Base-by-base conservation (phyloP, 2,797 vertebrate species). In the Schizothorax lantsangensis region DNA sequence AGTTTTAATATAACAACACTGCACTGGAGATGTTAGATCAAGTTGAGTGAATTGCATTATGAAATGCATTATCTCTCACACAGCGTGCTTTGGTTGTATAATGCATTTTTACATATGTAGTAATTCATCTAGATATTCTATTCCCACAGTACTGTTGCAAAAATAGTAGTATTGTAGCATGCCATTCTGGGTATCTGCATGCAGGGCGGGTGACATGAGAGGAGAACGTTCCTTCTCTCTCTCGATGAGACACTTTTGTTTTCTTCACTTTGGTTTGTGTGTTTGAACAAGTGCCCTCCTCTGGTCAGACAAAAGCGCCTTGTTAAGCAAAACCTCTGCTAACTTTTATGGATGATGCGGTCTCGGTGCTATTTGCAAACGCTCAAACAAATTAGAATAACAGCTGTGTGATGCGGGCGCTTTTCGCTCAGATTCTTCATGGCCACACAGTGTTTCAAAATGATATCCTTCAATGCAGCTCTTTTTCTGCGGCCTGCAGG, bases 241-340 rank as follows among this genome's bases (percentile, higher is more conserved):
- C 74, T 36, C 30, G 49, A 79, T 80, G 74, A 78, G 79, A 83
- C 81, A 47, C 86, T 40, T 88, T 87, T 92, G 81, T 89, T 59
- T 91, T 85, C 88, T 77, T 90, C 72, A 69, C 57, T 79, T 87
- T 68, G 84, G 73, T 86, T 89, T 88, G 83, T 92, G 81, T 89
- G 79, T 92, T 93, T 92, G 93, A 92, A 93, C 74, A 72, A 49
- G 19, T 82, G 89, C 1, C 89, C 66, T 91, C 52, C 86, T 92
- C 91, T 0, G 2, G 91, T 90, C 89, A 75, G 30, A 81, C 88
- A 90, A 90, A 91, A 89, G 68, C 88, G 86, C 90, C 89, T 79
- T 88, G 82, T 88, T 91, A 91, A 90, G 91, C 87, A 91, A 90
- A 93, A 90, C 79, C 91, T 93, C 90, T 86, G 90, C 83, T 88